These are phyloP conservation scores for Criorhina ranunculi DNA, from an alignment of 2,888 invertebrate genomes.

Conservation along the genomic window DNA sequence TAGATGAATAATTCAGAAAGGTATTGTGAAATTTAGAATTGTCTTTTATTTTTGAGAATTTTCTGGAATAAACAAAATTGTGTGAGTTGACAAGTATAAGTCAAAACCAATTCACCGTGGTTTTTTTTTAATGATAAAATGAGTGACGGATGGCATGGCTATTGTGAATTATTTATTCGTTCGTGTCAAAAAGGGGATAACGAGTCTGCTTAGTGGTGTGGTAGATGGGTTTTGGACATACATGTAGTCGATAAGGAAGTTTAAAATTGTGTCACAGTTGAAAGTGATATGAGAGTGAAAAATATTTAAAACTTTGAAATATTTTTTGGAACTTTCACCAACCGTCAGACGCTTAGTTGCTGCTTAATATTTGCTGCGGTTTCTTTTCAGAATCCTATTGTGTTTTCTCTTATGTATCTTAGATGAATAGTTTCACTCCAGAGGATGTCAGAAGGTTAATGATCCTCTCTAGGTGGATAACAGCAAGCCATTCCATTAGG, in stretches of 20 bases:
- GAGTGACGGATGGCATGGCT: background rate
- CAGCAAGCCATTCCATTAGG: no score
- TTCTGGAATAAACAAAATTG: slow-evolving; percentile 52
- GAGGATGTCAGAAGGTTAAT: no score
- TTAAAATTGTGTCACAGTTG: no score
- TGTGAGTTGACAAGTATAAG: slow-evolving; percentile 17
- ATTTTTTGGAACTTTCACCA: no score
- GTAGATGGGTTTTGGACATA: background rate
- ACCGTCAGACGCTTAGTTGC: no score
- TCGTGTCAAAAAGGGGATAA: background rate
- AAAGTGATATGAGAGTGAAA: no score
- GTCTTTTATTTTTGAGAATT: slow-evolving; percentile 17
- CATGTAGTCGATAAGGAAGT: background rate
- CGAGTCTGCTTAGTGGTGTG: background rate
- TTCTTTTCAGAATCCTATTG: no score
- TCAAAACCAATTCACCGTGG: slow-evolving; percentile 8
- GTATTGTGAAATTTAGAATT: slow-evolving; percentile 25
- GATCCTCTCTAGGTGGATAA: no score
- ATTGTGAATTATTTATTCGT: slow-evolving; percentile 45
- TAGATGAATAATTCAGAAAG: background rate
- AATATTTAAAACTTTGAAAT: no score
- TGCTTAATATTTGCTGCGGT: no score
- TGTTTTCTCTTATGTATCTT: no score
- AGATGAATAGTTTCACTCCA: no score
- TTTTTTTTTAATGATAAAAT: slow-evolving; percentile 4